Base-by-base conservation (phyloP, 2,888 invertebrate species). In the Lepidocyrtinus sp. region DNA sequence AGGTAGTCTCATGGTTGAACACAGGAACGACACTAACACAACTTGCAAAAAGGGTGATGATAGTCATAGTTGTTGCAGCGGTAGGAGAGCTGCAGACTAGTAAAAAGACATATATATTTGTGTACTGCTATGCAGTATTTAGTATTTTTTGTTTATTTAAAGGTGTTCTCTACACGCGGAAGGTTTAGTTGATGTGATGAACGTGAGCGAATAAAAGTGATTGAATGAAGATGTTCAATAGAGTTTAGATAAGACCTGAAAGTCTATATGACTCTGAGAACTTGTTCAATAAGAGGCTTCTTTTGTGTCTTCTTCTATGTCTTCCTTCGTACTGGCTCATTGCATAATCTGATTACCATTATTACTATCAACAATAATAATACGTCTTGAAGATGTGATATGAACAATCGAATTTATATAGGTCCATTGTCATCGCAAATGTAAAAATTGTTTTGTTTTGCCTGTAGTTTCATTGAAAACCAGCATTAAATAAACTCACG, bases 11-110 rank as follows among this genome's bases (percentile, higher is more conserved):
- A 77, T 67, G 36, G 71, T 59, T 77, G 77, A 77, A 77, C 77
- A 77, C 77, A 77, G 77, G 71, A 77, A 77, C 77, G 77, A 77
- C 77, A 77, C 77, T 77, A 77, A 77, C 71, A 71, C 64, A 55
- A 77, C 67, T 77, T 77, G 77, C 77, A 65, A 77, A 77, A 71
- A 77, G 77, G 71, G 61, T 77, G 77, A 77, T 72, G 77, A 77
- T 77, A 77, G 77, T 77, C 65, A 67, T 67, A 63, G 63, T 76
- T 46, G 24, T 9, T 27, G 27, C 19, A 45, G 67, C 22, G 17
- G 67, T 26, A 22, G 50, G 22, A 15, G 21, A 25, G 19, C n/a
- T 21, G 65, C 36, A 19, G 50, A 55, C 15, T 55, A 7, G 55
- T 55, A 9, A 55, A n/a, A 55, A 55, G 2, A n/a, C 5, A 55